A percentile compares a stretch with the other conserved stretches of the same genome.
phyloP scores from a whole-genome alignment of 92 coral and sea anemone species.

The Paramuricea clavata region DNA sequence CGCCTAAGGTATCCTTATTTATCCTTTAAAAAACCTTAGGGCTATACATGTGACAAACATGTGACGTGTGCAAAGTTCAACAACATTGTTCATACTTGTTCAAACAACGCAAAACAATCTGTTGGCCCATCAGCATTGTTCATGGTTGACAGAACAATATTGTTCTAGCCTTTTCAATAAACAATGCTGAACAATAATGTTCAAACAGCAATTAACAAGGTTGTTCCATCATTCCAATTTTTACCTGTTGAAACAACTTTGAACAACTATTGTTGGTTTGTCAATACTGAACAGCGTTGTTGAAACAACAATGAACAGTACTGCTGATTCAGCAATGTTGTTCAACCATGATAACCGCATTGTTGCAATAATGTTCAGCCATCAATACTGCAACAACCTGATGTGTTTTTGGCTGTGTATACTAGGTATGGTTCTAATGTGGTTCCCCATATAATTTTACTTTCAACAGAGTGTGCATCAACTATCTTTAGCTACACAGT shows the following conservation, averaged over 20 bases:
- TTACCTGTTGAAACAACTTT: not conserved
- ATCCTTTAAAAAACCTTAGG: too few species aligned
- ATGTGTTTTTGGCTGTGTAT: not conserved
- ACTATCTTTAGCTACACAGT: too few species aligned
- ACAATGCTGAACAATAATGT: not conserved
- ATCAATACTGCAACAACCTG: not conserved
- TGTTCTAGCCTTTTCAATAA: not conserved
- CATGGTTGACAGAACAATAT: conserved; percentile 12
- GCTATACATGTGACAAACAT: too few species aligned
- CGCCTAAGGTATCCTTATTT: too few species aligned
- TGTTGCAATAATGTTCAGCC: conserved; percentile 4
- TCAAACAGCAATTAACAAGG: not conserved
- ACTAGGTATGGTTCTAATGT: too few species aligned
- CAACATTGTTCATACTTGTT: not conserved
- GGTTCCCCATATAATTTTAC: too few species aligned
- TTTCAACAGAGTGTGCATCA: too few species aligned
- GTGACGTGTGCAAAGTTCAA: not conserved
- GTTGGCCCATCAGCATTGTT: not conserved
- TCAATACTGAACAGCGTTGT: not conserved
- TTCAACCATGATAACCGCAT: not conserved
- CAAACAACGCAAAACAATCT: not conserved
- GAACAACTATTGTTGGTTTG: conserved; percentile 5
- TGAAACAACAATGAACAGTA: not conserved
- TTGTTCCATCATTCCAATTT: not conserved
- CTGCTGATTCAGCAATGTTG: not conserved